Conservation (phyloP, 64 coral and sea anemone genomes). For the Actinia tenebrosa region DNA sequence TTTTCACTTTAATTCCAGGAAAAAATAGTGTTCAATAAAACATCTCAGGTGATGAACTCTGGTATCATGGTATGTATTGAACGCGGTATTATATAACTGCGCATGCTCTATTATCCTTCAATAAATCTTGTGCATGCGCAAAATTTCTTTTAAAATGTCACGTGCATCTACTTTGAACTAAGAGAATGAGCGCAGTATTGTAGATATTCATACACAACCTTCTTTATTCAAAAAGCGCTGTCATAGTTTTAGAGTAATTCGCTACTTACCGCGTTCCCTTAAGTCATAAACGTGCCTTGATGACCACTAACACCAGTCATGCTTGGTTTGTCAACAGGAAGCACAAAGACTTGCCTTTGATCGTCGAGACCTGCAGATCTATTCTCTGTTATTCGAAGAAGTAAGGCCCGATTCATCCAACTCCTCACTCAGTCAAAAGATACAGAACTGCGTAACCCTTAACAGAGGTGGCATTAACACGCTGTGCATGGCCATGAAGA, state of each 20-base stretch:
- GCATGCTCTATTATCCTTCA: neutral
- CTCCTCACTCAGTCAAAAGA: neutral
- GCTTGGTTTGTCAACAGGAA: constrained; percentile 18
- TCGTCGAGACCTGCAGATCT: constrained; percentile 33
- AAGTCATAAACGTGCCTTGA: neutral
- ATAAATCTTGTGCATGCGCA: neutral
- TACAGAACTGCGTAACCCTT: neutral
- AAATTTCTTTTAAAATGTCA: too few species aligned
- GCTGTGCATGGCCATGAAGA: constrained; percentile 15
- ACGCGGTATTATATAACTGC: neutral
- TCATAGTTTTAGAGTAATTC: too few species aligned
- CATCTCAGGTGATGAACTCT: neutral
- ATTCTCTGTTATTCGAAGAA: constrained; percentile 36
- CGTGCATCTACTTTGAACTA: too few species aligned
- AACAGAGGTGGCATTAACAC: neutral
- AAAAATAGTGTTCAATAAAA: constrained; percentile 29
- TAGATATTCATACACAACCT: too few species aligned
- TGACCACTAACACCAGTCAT: neutral
- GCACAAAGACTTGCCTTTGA: constrained; percentile 37
- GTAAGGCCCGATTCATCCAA: neutral
- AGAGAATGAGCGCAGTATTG: too few species aligned
- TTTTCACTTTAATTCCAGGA: constrained; percentile 1
- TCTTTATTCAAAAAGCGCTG: too few species aligned
- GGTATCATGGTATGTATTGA: neutral
- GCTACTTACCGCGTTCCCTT: too few species aligned